phyloP scores from a whole-genome alignment of 2,797 vertebrate species.

The Selene dorsalis region DNA sequence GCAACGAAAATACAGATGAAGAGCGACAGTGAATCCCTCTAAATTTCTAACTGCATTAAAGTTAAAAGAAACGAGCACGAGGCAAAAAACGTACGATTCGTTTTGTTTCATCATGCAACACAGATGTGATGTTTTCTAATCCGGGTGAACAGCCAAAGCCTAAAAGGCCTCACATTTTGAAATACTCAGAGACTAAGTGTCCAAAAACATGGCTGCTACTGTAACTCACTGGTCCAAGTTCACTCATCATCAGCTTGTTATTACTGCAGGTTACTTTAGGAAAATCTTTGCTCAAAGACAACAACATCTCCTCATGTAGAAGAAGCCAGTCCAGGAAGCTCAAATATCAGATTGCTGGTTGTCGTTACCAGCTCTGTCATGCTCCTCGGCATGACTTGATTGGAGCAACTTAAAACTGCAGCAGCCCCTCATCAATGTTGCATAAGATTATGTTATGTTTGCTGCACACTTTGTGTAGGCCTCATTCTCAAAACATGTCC shows the following conservation, averaged over 20 bases:
- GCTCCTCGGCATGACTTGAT: background rate
- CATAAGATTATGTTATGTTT: background rate
- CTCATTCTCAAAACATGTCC: background rate
- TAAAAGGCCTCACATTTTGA: background rate
- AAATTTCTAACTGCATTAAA: background rate
- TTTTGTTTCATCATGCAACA: background rate
- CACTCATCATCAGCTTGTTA: background rate
- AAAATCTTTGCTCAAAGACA: background rate
- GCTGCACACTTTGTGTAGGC: background rate
- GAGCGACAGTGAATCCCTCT: background rate
- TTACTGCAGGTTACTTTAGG: background rate
- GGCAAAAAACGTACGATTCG: background rate
- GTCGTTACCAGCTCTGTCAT: no score
- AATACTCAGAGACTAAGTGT: background rate
- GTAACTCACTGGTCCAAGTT: background rate
- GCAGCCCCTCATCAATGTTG: no score
- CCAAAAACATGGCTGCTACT: no score
- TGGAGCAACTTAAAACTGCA: background rate
- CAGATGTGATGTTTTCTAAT: background rate
- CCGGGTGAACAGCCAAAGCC: background rate
- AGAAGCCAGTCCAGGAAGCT: background rate
- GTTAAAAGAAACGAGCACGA: background rate
- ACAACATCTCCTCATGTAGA: background rate
- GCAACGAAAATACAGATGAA: background rate
- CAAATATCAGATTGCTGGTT: background rate